These are phyloP conservation scores for Hucho hucho DNA, from an alignment of 2,113 vertebrate genomes.

Conservation along the genomic window DNA sequence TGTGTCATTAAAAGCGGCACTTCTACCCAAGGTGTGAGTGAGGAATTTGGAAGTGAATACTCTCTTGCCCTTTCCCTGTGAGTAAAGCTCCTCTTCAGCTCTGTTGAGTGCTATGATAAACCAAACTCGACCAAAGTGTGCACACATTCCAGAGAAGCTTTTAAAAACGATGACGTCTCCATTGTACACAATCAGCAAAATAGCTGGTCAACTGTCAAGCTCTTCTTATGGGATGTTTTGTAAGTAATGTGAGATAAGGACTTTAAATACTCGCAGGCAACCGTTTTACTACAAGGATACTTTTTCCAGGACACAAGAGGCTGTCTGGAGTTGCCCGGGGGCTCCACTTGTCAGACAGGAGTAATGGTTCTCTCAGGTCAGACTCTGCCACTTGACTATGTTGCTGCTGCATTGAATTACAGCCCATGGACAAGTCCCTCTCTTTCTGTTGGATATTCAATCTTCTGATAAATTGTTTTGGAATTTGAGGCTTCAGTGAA, in stretches of 20 bases:
- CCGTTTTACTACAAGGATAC: slow-evolving; percentile 67
- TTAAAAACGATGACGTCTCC: slow-evolving; percentile 66
- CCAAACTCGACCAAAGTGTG: slow-evolving; percentile 63
- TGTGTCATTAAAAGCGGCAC: slow-evolving; percentile 27
- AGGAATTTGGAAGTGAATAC: slow-evolving; percentile 37
- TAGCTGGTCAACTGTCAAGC: slow-evolving; percentile 66
- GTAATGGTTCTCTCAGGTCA: slow-evolving; percentile 46
- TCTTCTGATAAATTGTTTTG: slow-evolving; percentile 59
- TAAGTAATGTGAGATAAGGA: slow-evolving; percentile 64
- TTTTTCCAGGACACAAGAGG: slow-evolving; percentile 60
- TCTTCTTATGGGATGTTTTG: slow-evolving; percentile 56
- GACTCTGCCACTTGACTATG: slow-evolving; percentile 54
- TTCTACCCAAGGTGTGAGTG: slow-evolving; percentile 17
- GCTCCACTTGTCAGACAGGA: slow-evolving; percentile 66
- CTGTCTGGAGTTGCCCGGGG: slow-evolving; percentile 52
- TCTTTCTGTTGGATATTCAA: slow-evolving; percentile 52
- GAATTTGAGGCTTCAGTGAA: slow-evolving; percentile 62
- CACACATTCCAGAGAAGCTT: slow-evolving; percentile 64
- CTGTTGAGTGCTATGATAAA: slow-evolving; percentile 56
- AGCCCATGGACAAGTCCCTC: slow-evolving; percentile 54
- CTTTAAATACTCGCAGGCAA: slow-evolving; percentile 67
- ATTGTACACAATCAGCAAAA: slow-evolving; percentile 60
- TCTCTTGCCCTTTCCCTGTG: slow-evolving; percentile 30
- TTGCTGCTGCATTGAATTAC: slow-evolving; percentile 64
- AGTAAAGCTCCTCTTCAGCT: slow-evolving; percentile 42